These are phyloP conservation scores for Cataglyphis albicans DNA, from an alignment of 2,888 invertebrate genomes.

Conservation along the genomic window DNA sequence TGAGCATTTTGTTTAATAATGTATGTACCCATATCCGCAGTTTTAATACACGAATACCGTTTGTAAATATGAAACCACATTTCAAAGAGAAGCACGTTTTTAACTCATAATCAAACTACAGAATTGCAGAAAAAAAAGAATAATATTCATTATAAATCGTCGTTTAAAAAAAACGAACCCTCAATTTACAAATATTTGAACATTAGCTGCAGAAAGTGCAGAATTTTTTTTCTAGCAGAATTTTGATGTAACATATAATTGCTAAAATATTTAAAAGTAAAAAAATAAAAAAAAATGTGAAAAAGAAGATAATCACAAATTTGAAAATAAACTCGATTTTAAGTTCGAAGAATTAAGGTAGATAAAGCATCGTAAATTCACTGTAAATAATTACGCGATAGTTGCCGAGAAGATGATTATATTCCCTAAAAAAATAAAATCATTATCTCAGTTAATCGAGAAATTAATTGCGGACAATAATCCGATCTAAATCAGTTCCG, in stretches of 20 bases:
- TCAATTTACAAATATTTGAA: neutral
- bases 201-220: neutral
- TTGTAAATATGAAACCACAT: neutral
- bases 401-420: neutral
- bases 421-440: neutral
- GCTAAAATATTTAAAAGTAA: neutral
- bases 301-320: no score
- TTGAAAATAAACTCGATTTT: neutral
- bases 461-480: constrained; percentile 32
- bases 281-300: neutral
- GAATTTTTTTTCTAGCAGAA: neutral
- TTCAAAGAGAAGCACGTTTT: neutral
- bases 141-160: neutral
- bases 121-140: neutral
- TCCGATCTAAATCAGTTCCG: constrained; percentile 19
- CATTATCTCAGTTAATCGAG: neutral
- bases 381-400: neutral
- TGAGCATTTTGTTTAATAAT: neutral
- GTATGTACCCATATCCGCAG: neutral
- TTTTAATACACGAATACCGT: neutral
- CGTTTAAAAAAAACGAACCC: neutral
- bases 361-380: neutral
- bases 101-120: neutral
- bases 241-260: neutral
- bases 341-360: neutral